These are phyloP conservation scores for Pogonocichla stellata DNA, from an alignment of 2,113 vertebrate species.

Conservation along the genomic window DNA sequence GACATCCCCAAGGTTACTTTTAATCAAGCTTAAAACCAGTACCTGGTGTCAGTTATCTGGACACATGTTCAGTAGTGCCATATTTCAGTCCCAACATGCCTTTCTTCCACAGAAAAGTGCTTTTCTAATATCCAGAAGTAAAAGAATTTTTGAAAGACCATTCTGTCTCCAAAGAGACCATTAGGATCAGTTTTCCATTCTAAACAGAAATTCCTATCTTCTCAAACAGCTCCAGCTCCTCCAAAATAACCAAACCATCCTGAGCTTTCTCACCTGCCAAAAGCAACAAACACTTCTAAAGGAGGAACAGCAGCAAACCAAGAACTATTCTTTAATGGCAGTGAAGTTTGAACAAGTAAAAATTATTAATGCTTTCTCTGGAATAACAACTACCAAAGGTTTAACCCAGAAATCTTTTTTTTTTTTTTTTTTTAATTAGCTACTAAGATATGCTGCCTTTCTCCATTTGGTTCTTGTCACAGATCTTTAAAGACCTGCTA, in stretches of 20 bases:
- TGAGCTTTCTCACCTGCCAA: slow-evolving; percentile 31
- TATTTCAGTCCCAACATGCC: neutral
- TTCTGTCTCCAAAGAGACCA: slow-evolving; percentile 39
- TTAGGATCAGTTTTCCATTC: slow-evolving; percentile 25
- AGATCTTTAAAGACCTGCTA: neutral
- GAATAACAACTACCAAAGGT: neutral
- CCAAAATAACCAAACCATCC: slow-evolving; percentile 55
- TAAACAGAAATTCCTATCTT: slow-evolving; percentile 29
- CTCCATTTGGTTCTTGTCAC: neutral
- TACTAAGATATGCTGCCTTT: neutral
- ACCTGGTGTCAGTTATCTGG: neutral
- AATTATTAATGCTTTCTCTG: neutral
- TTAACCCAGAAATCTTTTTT: neutral
- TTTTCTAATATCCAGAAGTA: neutral
- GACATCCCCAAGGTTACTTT: neutral
- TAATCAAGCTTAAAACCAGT: neutral
- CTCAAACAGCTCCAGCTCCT: slow-evolving; percentile 2
- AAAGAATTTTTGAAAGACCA: neutral
- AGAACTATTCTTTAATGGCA: neutral
- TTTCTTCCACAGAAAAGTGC: neutral
- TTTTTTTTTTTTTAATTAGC: neutral
- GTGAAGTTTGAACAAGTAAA: neutral
- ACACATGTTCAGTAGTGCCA: neutral
- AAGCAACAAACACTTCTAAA: slow-evolving; percentile 2
- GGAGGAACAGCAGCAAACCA: neutral